Evolutionary conservation across 2,797 vertebrate genomes (phyloP).

Genomic region (Mus caroli): DNA sequence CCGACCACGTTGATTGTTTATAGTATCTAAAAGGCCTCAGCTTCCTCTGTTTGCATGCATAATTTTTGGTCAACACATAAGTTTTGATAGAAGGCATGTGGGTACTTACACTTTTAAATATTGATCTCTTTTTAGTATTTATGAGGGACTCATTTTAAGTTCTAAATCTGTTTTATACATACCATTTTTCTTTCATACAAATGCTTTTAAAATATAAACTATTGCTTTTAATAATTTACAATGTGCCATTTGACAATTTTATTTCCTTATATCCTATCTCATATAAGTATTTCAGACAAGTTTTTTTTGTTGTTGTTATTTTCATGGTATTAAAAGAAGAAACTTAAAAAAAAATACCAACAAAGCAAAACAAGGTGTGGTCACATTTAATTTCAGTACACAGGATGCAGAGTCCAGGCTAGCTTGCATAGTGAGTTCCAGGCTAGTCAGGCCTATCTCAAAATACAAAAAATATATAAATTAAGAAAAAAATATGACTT

Average conservation of each 20-base stretch:
- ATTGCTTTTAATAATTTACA: conserved; percentile 44
- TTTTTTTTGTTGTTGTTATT: conserved; percentile 16
- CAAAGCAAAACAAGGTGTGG: not conserved
- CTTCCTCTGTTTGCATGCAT: not conserved
- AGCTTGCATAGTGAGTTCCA: not conserved
- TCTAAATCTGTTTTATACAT: not conserved
- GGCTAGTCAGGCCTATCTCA: not conserved
- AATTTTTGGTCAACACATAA: not conserved
- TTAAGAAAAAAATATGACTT: not conserved
- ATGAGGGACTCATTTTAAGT: conserved; percentile 14
- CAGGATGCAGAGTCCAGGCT: not conserved
- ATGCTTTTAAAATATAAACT: conserved; percentile 25
- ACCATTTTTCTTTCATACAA: conserved; percentile 18
- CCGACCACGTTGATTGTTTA: conserved; percentile 9
- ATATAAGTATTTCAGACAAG: not conserved
- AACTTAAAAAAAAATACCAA: not conserved
- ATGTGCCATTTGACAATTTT: conserved; percentile 7
- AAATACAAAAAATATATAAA: not conserved
- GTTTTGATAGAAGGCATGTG: not conserved
- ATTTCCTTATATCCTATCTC: not conserved
- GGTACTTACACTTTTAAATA: not conserved
- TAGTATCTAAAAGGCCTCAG: not conserved
- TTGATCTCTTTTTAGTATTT: not conserved
- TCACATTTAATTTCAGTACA: not conserved
- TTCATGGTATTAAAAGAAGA: conserved; percentile 26